Base-by-base conservation (phyloP, 2,797 vertebrate species). In the Chaetodon trifasciatus region DNA sequence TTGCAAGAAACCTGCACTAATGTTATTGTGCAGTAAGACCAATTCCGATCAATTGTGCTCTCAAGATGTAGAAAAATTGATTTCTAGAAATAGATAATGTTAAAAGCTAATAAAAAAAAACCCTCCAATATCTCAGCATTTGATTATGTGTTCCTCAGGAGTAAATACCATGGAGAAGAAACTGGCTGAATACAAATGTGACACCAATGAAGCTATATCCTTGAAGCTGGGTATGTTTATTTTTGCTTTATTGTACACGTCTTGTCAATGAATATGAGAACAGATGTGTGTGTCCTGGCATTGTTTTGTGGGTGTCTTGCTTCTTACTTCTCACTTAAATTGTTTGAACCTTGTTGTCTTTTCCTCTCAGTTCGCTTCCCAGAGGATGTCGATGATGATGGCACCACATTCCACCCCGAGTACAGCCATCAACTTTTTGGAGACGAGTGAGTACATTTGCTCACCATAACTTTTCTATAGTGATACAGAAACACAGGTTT, bases 341-440 rank as follows among this genome's bases (percentile, higher is more conserved):
- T 64, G 8, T 39, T 17, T 60, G 3, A 49, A 57, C 35, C 5
- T 0, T 1, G 7, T 64, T 17, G 32, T 78, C 4, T 23, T 64
- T 66, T 56, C 10, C 3, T 68, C 6, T 70, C 78, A 97, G 96
- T 99, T 89, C 97, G 98, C 53, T 99, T 99, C 88, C 96, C 97
- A 72, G 98, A 99, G 86, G 98, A 99, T 88, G 87, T 99, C 88
- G 98, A 99, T 17, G 98, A 99, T 88, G 98, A 99, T 40, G 93
- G 96, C 88, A 98, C 96, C 78, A 97, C 97, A 0, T 99, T 99
- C 88, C 98, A 98, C 87, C 98, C 98, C 0, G 97, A 99, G 84
- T 99, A 96, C 92, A 99, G 96, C 90, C 98, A 99, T 92, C 98
- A 99, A 62, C 92, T 97, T 8, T 99, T 97, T 95, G 98, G 98